Conservation (phyloP, 2,888 invertebrate genomes). For the Ophioninae sp. region DNA sequence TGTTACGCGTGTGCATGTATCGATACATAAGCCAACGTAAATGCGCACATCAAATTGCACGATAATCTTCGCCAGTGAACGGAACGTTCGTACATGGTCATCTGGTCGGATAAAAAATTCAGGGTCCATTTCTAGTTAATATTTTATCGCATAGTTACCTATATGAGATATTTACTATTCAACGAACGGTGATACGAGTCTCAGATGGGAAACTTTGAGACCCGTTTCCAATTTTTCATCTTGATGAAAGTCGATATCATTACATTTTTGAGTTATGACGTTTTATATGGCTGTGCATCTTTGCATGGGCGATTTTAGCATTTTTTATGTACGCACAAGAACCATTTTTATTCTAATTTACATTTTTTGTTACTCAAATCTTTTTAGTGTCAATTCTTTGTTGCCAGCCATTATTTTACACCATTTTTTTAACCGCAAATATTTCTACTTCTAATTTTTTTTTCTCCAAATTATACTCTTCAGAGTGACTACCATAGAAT, state of each 20-base stretch:
- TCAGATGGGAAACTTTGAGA: background rate
- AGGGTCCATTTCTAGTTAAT: slow-evolving; percentile 18
- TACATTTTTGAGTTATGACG: background rate
- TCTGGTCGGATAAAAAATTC: slow-evolving; percentile 38
- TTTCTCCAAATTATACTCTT: no score
- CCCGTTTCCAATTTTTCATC: background rate
- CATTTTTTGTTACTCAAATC: no score
- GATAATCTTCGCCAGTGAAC: slow-evolving; percentile 20
- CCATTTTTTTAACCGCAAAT: no score
- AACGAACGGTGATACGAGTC: background rate
- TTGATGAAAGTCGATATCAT: background rate
- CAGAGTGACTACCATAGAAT: no score
- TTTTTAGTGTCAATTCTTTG: no score
- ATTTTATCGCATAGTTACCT: background rate
- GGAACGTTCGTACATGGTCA: slow-evolving; percentile 33
- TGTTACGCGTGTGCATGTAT: background rate
- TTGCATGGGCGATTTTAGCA: background rate
- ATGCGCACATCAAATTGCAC: slow-evolving; percentile 6
- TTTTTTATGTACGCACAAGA: no score
- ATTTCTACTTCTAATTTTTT: no score
- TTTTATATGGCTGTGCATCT: no score
- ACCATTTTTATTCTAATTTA: no score
- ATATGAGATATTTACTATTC: background rate
- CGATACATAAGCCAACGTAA: background rate
- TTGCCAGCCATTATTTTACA: no score